Evolutionary conservation across 2,113 vertebrate genomes (phyloP), one percentile per base, ranked within the genome.

Genomic region (Colistium nudipinnis): DNA sequence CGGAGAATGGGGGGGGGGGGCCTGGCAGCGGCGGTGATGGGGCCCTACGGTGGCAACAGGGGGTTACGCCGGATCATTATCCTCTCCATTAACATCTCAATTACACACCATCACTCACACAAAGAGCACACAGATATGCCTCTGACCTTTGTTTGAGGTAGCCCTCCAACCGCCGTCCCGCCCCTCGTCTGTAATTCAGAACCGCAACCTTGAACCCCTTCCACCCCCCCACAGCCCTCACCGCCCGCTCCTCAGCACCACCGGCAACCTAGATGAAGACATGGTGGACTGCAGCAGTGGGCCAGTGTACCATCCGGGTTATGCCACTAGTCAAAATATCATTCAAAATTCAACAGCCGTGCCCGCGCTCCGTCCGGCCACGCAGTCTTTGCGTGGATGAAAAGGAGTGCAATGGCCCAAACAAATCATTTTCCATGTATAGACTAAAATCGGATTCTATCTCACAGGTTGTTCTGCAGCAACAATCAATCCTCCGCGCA

Each of bases 111-210:
- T 66, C 43, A 41, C 70, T 74, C 71, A 6, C 78, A 82, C 85
- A 84, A 83, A 74, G 55, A 82, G 71, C 49, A 39, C 68, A 28
- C 74, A 62, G 83, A 88, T 70, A 81, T 57, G 83, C 12, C 68
- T 38, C 65, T 90, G 85, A 90, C 90, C 88, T 92, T 91, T 89
- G 70, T 67, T 62, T 65, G 80, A 81, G 80, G 61, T 70, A 80
- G 76, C 63, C 76, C 74, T 80, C 69, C 16, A 55, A 6, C 36
- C 53, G 20, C 70, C 38, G 25, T 25, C 45, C 59, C 17, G 57
- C 64, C 57, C 27, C 44, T 45, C 24, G 30, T 71, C 75, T 55
- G 52, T 74, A 51, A 87, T 81, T 83, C 74, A 80, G 47, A 84
- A 75, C 30, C 70, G 55, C 62, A 73, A 76, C 78, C 67, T 80